These are phyloP conservation scores for Clostera curtula DNA, from an alignment of 2,888 invertebrate species.

Conservation along the genomic window DNA sequence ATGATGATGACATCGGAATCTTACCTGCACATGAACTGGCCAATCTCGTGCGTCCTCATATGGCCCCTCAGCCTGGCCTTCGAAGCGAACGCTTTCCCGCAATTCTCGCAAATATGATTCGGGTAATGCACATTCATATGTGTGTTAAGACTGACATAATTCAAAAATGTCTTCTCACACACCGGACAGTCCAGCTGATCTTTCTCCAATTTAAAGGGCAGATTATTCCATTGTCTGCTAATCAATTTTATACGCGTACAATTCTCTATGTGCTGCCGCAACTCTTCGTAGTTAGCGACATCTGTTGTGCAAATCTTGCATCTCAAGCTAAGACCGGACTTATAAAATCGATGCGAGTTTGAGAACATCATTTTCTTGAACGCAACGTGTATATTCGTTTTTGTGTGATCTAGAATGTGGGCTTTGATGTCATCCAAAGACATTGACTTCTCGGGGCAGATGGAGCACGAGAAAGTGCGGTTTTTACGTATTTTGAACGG, in stretches of 20 bases:
- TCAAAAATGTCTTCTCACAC: constrained; percentile 55
- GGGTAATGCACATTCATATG: constrained; percentile 73
- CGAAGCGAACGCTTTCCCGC: constrained; percentile 71
- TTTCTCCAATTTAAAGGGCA: constrained; percentile 62
- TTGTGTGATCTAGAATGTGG: constrained; percentile 44
- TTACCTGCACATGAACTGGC: constrained; percentile 55
- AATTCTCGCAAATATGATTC: constrained; percentile 66
- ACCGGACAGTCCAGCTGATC: constrained; percentile 62
- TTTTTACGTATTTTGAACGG: constrained; percentile 58
- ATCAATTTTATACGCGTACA: constrained; percentile 38
- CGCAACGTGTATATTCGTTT: constrained; percentile 40
- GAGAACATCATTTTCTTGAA: constrained; percentile 57
- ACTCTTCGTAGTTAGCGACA: constrained; percentile 36
- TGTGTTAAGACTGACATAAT: constrained; percentile 58
- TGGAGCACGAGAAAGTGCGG: constrained; percentile 37
- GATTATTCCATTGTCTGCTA: constrained; percentile 38
- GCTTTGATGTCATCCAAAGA: constrained; percentile 43
- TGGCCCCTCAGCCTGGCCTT: constrained; percentile 65
- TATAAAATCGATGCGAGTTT: constrained; percentile 47
- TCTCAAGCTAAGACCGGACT: constrained; percentile 26
- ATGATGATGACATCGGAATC: too few species aligned
- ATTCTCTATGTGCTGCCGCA: constrained; percentile 43
- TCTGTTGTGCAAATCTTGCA: constrained; percentile 57
- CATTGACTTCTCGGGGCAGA: constrained; percentile 45
- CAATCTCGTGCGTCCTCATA: constrained; percentile 68